Percentiles rank a stretch among this genome's conserved stretches.
Conservation (phyloP, 2,888 invertebrate genomes). For the Lamellibrachia satsuma region DNA sequence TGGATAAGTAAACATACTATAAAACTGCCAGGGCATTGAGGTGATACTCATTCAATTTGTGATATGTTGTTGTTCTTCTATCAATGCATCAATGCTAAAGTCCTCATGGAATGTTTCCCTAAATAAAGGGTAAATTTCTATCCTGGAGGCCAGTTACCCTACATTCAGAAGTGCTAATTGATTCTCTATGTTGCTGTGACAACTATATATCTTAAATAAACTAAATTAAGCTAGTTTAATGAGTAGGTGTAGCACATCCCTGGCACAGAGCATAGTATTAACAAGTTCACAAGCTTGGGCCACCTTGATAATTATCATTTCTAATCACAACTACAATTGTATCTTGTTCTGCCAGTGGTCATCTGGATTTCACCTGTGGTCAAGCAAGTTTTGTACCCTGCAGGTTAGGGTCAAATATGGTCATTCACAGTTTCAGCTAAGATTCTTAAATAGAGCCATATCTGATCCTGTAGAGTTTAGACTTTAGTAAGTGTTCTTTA, state of each 20-base stretch:
- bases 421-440: neutral
- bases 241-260: neutral
- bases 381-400: neutral
- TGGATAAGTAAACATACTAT: neutral
- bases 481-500: too few relatives aligned
- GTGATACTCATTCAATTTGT: neutral
- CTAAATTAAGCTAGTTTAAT: neutral
- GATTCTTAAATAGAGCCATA: neutral
- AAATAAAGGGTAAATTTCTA: neutral
- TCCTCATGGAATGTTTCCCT: neutral
- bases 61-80: neutral
- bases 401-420: neutral
- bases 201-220: conserved; percentile 3
- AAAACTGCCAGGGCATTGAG: neutral
- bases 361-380: neutral
- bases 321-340: neutral
- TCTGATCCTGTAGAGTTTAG: neutral
- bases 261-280: neutral
- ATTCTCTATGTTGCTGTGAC: neutral
- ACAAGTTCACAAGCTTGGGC: neutral
- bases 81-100: neutral
- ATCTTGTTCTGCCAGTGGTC: neutral
- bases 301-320: neutral
- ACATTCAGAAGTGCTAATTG: neutral
- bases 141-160: neutral